These are phyloP conservation scores for Fopius arisanus DNA, from an alignment of 1,140 invertebrate genomes.

Conservation along the genomic window DNA sequence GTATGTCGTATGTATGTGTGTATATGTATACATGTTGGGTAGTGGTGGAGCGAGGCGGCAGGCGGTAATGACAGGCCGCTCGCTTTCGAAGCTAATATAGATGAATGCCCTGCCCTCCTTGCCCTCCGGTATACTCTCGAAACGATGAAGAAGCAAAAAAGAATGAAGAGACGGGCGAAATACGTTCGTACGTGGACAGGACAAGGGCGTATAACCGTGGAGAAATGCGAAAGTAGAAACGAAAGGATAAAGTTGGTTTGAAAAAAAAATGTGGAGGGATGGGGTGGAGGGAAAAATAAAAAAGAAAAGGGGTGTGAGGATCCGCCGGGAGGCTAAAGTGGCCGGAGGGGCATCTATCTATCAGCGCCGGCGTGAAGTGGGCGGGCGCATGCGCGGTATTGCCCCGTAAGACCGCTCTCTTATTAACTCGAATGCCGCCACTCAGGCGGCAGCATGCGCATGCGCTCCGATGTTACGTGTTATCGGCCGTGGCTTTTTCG, in stretches of 20 bases:
- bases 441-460: conserved; percentile 31
- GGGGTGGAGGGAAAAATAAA: conserved; percentile 15
- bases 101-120: conserved; percentile 66
- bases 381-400: conserved; percentile 65
- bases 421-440: conserved; percentile 63
- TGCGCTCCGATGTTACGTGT: conserved; percentile 39
- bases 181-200: conserved; percentile 19
- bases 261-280: neutral
- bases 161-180: conserved; percentile 14
- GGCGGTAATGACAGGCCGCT: conserved; percentile 66
- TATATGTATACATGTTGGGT: no score
- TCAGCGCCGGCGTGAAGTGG: conserved; percentile 66
- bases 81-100: conserved; percentile 66
- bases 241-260: neutral
- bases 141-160: neutral
- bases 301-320: conserved; percentile 21
- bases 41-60: conserved; percentile 53
- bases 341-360: conserved; percentile 63
- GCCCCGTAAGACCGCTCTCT: conserved; percentile 63
- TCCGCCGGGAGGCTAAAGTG: conserved; percentile 37
- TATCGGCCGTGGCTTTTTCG: conserved; percentile 35
- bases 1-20: conserved; percentile 32
- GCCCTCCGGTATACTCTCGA: conserved; percentile 47
- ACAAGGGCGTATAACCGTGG: conserved; percentile 9
- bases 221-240: neutral